These are phyloP conservation scores for Ophiodon elongatus DNA, from an alignment of 2,113 vertebrate genomes.

Conservation along the genomic window DNA sequence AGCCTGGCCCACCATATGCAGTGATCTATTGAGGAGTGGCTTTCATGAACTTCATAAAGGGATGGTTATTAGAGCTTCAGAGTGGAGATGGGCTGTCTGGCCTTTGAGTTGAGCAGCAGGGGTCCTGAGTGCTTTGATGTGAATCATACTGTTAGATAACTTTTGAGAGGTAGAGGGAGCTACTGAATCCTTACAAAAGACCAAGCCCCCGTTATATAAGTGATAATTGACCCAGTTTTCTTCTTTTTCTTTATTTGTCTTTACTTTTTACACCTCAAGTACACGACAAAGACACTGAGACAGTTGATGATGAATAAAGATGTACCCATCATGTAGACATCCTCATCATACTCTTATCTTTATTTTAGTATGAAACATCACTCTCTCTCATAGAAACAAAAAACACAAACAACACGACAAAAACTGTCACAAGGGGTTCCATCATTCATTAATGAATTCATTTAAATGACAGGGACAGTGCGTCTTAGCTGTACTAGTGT, in stretches of 20 bases:
- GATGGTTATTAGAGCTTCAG: slow-evolving; percentile 66
- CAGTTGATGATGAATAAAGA: not conserved
- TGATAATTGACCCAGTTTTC: slow-evolving; percentile 39
- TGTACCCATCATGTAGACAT: not conserved
- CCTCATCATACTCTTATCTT: not conserved
- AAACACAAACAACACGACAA: not conserved
- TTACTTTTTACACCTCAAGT: not conserved
- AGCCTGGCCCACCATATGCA: slow-evolving; percentile 63
- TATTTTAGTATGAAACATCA: not conserved
- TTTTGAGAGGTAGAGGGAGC: slow-evolving; percentile 63
- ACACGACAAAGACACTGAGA: not conserved
- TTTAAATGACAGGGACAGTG: not conserved
- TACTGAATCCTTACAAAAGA: slow-evolving; percentile 48
- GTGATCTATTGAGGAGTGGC: slow-evolving; percentile 64
- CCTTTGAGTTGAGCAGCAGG: slow-evolving; percentile 74
- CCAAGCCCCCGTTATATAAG: slow-evolving; percentile 37
- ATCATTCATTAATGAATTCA: not conserved
- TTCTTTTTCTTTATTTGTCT: not conserved
- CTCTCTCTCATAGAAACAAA: not conserved
- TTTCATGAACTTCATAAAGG: slow-evolving; percentile 74
- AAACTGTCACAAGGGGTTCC: not conserved
- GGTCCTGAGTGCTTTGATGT: slow-evolving; percentile 73
- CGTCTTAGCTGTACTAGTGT: not conserved
- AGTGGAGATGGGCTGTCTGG: slow-evolving; percentile 66
- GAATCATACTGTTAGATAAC: slow-evolving; percentile 71